Conservation (phyloP, 1,140 invertebrate species). For the Drosophila takahashii region DNA sequence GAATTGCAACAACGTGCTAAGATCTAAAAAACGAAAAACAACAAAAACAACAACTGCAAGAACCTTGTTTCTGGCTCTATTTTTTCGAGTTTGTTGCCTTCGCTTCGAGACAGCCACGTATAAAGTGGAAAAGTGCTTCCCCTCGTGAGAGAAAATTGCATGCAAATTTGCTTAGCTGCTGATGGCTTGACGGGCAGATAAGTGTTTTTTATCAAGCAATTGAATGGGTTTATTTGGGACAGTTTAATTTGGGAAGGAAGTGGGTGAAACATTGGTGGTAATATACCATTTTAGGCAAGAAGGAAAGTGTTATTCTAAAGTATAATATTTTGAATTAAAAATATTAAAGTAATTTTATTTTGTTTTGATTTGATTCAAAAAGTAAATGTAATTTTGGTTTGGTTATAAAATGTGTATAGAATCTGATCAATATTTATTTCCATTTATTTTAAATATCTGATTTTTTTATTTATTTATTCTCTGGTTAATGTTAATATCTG, state of each 20-base stretch:
- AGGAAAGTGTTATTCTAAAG: no score
- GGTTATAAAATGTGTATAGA: no score
- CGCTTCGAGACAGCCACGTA: conserved; percentile 19
- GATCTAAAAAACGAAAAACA: conserved; percentile 29
- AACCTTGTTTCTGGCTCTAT: conserved; percentile 18
- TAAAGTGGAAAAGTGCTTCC: conserved; percentile 60
- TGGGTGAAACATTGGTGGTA: not conserved
- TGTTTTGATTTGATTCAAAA: no score
- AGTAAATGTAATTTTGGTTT: no score
- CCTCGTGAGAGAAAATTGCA: conserved; percentile 57
- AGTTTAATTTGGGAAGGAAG: conserved; percentile 1
- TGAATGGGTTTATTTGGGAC: conserved; percentile 31
- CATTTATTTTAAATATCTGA: no score
- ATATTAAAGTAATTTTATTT: no score
- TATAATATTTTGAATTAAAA: no score
- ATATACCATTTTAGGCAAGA: not conserved
- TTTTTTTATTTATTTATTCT: no score
- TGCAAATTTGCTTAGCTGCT: conserved; percentile 67
- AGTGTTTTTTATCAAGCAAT: conserved; percentile 19
- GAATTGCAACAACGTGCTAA: conserved; percentile 79
- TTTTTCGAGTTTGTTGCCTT: conserved; percentile 21
- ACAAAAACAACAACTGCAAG: conserved; percentile 15
- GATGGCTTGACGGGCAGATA: conserved; percentile 18
- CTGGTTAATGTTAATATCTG: no score
- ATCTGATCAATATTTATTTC: no score